Base-by-base conservation (phyloP, 2,888 invertebrate genomes). In the Nycteola revayana region DNA sequence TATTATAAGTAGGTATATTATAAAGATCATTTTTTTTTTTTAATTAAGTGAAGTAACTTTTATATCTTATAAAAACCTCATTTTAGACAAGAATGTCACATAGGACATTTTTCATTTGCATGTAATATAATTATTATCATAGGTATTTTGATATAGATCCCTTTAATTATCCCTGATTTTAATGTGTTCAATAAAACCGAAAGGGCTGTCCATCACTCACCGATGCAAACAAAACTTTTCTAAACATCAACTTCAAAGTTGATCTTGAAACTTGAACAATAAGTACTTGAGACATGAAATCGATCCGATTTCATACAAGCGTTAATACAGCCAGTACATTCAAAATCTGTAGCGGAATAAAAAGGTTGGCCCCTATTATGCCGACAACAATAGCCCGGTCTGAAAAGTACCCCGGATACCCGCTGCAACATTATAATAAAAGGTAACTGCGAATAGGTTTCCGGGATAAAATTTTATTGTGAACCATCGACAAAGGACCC, bases 381-480 rank as follows among this genome's bases (percentile, higher is more conserved):
- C 58, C 66, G 60, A 59, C 66, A 71, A 84, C 83, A 85, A 85
- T 71, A 60, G 77, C 61, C 57, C 52, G 64, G 64, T 56, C 68
- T 77, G 81, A 75, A 81, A 80, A 79, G 76, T 78, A 75, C 68
- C 73, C 73, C 73, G 76, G 76, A 79, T 63, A 66, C 71, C 73
- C 77, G 80, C 75, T 79, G 82, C 82, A 80, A 82, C 82, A 82
- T 85, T 80, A 82, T 85, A 84, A 85, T 84, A 84, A 85, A 84
- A 83, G 84, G 84, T 85, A 83, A 85, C 84, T 77, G 82, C 75
- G 82, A 79, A 83, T 83, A 75, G 78, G 81, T 82, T 78, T 82
- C 81, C 81, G 69, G 82, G 75, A 81, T 82, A 78, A 81, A 83
- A 85, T 83, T 84, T 84, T 85, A 85, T 83, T 85, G 82, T 82